Evolutionary conservation across 2,797 vertebrate genomes (phyloP).

Genomic region (Cossypha polioptera): DNA sequence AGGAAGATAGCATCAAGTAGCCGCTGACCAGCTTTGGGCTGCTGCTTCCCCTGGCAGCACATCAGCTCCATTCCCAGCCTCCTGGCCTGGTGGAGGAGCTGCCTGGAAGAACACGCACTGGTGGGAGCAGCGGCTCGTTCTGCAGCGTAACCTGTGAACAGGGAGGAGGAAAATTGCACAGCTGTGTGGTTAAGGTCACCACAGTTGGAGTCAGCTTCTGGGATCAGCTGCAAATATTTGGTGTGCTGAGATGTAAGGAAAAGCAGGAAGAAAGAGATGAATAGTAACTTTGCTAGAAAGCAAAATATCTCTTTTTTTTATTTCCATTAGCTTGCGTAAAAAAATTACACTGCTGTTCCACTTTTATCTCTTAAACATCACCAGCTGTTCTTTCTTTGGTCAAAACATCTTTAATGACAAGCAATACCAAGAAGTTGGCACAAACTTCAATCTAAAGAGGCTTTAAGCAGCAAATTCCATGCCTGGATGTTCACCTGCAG

Average conservation of each 20-base stretch:
- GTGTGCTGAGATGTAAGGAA: background rate
- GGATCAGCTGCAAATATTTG: background rate
- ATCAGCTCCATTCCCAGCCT: too few relatives aligned
- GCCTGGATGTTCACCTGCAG: background rate
- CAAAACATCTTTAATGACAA: background rate
- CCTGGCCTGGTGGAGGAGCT: background rate
- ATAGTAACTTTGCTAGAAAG: background rate
- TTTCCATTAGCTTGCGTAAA: background rate
- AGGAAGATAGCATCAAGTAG: background rate
- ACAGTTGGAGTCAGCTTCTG: background rate
- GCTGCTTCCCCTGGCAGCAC: background rate
- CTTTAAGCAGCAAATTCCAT: background rate
- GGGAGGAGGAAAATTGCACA: background rate
- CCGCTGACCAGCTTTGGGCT: too few relatives aligned
- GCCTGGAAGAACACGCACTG: fast-evolving
- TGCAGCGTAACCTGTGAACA: fast-evolving
- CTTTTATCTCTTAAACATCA: background rate
- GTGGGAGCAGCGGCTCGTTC: background rate
- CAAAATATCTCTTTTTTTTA: background rate
- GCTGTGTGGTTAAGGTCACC: background rate
- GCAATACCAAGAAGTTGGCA: fast-evolving
- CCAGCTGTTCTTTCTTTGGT: background rate
- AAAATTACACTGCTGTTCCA: background rate
- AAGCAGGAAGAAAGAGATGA: background rate
- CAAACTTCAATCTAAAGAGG: background rate